These are phyloP conservation scores for Catagonus wagneri DNA, from an alignment of 2,113 vertebrate genomes.

Conservation along the genomic window DNA sequence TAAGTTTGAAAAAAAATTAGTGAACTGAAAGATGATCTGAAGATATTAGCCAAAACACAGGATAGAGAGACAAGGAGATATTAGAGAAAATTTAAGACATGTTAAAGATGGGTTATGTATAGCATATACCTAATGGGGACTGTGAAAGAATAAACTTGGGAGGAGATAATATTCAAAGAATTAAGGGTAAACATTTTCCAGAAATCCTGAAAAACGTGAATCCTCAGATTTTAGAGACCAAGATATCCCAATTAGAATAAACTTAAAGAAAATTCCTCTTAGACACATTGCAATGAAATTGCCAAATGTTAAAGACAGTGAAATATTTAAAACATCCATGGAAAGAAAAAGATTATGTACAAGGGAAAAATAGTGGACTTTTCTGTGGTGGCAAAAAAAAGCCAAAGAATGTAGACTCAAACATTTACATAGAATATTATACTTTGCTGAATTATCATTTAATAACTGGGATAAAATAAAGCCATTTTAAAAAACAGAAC, in stretches of 20 bases:
- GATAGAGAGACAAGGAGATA: background rate
- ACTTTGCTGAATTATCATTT: slow-evolving; percentile 1
- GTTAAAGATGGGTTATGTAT: background rate
- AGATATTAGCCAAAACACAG: background rate
- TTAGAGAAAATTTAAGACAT: background rate
- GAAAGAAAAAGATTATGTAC: background rate
- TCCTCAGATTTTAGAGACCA: background rate
- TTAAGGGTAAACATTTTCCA: background rate
- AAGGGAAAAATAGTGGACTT: background rate
- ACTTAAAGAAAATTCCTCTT: background rate
- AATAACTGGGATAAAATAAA: background rate
- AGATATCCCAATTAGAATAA: background rate
- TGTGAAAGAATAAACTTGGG: background rate
- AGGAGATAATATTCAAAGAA: background rate
- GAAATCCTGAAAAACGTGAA: background rate
- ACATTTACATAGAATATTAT: background rate
- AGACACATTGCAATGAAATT: background rate
- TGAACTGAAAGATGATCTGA: background rate
- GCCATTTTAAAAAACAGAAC: slow-evolving; percentile 22
- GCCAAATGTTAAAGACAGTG: background rate
- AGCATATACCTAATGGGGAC: background rate
- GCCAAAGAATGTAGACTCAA: background rate
- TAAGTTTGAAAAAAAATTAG: background rate
- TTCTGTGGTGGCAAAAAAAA: background rate
- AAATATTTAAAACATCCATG: background rate